phyloP scores from a whole-genome alignment of 2,888 invertebrate genomes.

The Sminthurides aquaticus region DNA sequence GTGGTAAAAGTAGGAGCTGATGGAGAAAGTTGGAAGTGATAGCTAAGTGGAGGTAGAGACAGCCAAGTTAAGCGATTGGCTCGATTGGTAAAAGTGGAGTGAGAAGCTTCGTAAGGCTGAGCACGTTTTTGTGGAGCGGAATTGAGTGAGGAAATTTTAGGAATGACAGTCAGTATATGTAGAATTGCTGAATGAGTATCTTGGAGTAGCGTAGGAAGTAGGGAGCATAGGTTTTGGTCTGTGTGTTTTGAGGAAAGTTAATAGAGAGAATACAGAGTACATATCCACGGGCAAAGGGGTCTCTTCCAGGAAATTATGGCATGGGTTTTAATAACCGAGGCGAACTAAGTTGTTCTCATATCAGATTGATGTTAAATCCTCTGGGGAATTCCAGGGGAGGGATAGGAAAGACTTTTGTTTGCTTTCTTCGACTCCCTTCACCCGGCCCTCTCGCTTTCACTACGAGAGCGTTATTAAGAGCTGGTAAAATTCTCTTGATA shows the following conservation, averaged over 20 bases:
- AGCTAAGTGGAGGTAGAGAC: too few species aligned
- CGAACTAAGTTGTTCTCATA: constrained; percentile 28
- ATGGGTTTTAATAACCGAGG: constrained; percentile 30
- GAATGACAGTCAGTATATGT: not conserved
- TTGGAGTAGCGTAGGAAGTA: not conserved
- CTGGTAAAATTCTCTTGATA: not conserved
- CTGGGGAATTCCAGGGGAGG: constrained; percentile 26
- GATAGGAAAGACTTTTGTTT: constrained; percentile 29
- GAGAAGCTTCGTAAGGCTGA: constrained; percentile 2
- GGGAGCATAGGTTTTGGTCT: constrained; percentile 3
- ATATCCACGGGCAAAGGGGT: constrained; percentile 14
- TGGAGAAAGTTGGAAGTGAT: too few species aligned
- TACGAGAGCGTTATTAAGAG: too few species aligned
- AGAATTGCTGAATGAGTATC: not conserved
- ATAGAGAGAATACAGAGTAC: not conserved
- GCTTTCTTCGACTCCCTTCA: constrained; percentile 31
- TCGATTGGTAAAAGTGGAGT: constrained; percentile 25
- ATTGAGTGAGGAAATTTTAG: not conserved
- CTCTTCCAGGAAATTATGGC: constrained; percentile 26
- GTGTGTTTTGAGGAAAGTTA: not conserved
- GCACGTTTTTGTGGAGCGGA: not conserved
- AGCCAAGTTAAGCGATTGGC: constrained; percentile 16
- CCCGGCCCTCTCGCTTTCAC: constrained; percentile 6
- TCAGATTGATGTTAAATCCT: constrained; percentile 31
- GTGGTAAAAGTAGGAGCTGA: too few species aligned